phyloP scores from a whole-genome alignment of 2,113 vertebrate genomes.

The Numenius arquata region DNA sequence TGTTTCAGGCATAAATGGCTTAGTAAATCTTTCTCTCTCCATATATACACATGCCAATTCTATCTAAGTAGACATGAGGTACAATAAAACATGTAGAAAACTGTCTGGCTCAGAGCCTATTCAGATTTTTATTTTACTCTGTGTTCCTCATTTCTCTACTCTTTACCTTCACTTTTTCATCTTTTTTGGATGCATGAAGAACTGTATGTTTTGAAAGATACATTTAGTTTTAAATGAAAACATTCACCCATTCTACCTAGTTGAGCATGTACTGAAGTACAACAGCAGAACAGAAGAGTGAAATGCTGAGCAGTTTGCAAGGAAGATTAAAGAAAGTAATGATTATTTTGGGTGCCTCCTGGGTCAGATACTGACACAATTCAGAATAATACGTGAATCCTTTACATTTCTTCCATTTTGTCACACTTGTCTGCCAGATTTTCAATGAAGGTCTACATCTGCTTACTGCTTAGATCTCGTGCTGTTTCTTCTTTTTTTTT shows the following conservation, averaged over 20 bases:
- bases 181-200: background rate
- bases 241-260: background rate
- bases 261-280: background rate
- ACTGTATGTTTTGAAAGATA: background rate
- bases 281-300: background rate
- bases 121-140: background rate
- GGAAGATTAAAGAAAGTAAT: background rate
- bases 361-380: background rate
- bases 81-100: conserved; percentile 35
- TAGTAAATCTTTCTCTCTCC: conserved; percentile 30
- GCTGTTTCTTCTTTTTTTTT: rapidly evolving
- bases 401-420: background rate
- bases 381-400: background rate
- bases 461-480: background rate
- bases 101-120: background rate
- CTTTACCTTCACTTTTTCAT: background rate
- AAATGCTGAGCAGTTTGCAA: background rate
- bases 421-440: background rate
- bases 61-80: background rate
- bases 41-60: conserved; percentile 24
- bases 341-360: background rate
- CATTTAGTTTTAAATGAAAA: background rate
- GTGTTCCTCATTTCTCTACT: background rate
- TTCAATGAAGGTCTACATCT: background rate
- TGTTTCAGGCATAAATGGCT: conserved; percentile 27